Conservation (phyloP, 2,113 vertebrate species). For the Vidua chalybeata region DNA sequence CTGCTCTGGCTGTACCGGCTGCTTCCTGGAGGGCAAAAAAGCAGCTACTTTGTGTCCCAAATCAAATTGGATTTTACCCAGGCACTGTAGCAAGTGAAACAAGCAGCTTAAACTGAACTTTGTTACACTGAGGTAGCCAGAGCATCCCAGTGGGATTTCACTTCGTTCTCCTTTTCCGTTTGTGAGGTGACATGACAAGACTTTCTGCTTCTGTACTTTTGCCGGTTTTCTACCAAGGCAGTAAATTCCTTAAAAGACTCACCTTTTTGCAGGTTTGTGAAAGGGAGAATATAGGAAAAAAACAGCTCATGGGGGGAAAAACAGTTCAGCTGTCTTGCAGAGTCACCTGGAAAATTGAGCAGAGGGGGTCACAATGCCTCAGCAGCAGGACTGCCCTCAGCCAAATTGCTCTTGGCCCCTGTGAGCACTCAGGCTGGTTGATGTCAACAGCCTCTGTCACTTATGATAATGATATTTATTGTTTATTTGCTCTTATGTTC, state of each 20-base stretch:
- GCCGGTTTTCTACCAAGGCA: not conserved
- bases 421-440: not conserved
- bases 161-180: not conserved
- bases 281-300: not conserved
- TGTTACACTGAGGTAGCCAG: not conserved
- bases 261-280: not conserved
- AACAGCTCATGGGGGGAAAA: not conserved
- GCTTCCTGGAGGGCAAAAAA: not conserved
- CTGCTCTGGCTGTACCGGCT: rapidly evolving
- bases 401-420: rapidly evolving
- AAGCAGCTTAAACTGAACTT: not conserved
- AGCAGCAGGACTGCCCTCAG: not conserved
- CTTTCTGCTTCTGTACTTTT: not conserved
- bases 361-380: not conserved
- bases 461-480: not conserved
- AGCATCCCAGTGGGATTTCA: not conserved
- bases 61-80: not conserved
- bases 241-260: not conserved
- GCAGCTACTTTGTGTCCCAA: not conserved
- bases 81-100: not conserved
- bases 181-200: not conserved
- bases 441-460: not conserved
- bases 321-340: not conserved
- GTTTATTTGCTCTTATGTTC: not conserved
- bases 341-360: not conserved